These are phyloP conservation scores for Lophius piscatorius DNA, from an alignment of 2,113 vertebrate genomes.

Conservation along the genomic window DNA sequence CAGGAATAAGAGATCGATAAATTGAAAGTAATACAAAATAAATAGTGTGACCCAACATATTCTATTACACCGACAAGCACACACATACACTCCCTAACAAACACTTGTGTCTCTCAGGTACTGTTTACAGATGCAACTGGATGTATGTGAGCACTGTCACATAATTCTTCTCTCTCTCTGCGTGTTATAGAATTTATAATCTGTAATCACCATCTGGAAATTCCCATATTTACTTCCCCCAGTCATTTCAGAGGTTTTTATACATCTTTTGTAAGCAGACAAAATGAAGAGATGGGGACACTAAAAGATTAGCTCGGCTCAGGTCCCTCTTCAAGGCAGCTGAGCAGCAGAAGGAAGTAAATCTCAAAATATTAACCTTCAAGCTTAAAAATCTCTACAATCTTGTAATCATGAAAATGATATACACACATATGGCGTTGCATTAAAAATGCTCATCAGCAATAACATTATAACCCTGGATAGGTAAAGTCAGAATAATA, in stretches of 20 bases:
- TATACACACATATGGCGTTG: not conserved
- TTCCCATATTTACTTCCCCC: conserved; percentile 14
- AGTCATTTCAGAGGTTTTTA: conserved; percentile 9
- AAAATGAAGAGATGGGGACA: conserved; percentile 4
- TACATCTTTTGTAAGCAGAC: conserved; percentile 15
- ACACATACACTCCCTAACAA: not conserved
- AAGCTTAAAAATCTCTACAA: too few relatives aligned
- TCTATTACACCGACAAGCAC: too few relatives aligned
- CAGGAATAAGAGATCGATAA: conserved; percentile 38
- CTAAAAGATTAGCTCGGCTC: conserved; percentile 15
- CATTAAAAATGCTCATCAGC: too few relatives aligned
- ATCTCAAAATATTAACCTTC: too few relatives aligned
- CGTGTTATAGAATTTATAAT: conserved; percentile 42
- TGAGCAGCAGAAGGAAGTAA: conserved; percentile 14
- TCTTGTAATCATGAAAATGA: too few relatives aligned
- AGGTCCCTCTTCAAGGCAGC: not conserved
- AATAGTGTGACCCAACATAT: not conserved
- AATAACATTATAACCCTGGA: too few relatives aligned
- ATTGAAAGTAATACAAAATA: conserved; percentile 24
- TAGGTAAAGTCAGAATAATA: too few relatives aligned
- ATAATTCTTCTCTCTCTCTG: conserved; percentile 9
- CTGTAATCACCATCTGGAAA: conserved; percentile 55
- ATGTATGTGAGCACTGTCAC: conserved; percentile 33
- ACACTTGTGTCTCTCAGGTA: too few relatives aligned
- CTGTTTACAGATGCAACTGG: conserved; percentile 34